These are phyloP conservation scores for Lacerta bilineata DNA, from an alignment of 2,797 vertebrate species.

Conservation along the genomic window DNA sequence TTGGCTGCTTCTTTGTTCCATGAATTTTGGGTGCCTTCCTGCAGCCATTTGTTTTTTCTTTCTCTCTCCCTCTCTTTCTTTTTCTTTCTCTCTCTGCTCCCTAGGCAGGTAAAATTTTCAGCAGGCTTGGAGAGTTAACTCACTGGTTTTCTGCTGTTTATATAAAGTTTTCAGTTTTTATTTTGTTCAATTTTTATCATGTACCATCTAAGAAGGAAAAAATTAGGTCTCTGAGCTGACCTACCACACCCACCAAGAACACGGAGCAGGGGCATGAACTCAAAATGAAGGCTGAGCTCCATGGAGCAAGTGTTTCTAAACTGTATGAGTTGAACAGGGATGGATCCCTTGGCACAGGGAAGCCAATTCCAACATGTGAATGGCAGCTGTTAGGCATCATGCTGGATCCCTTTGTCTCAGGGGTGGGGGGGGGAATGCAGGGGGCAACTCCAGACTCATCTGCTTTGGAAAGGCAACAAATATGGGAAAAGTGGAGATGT, in stretches of 20 bases:
- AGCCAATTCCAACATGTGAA: neutral
- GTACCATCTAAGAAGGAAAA: too few relatives aligned
- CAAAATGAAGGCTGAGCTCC: neutral
- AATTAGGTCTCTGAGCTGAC: neutral
- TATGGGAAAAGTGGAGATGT: constrained; percentile 3
- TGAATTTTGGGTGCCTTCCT: neutral
- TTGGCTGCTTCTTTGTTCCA: too few relatives aligned
- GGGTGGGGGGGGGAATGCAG: neutral
- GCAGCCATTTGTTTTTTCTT: neutral
- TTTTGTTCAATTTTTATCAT: neutral
- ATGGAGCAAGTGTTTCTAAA: neutral
- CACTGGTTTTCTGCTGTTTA: neutral
- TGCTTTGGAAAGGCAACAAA: constrained; percentile 29
- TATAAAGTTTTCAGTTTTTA: neutral
- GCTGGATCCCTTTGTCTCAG: neutral
- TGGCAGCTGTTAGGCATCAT: neutral
- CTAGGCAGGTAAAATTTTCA: neutral
- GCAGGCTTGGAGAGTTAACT: neutral
- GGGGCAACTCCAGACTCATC: constrained; percentile 9
- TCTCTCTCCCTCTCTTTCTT: too few relatives aligned
- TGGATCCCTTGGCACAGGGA: neutral
- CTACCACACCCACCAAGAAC: neutral
- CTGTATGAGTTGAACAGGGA: neutral
- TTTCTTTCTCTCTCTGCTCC: neutral
- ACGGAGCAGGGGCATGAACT: neutral